These are phyloP conservation scores for Xerus inauris DNA, from an alignment of 2,113 vertebrate genomes.

Conservation along the genomic window DNA sequence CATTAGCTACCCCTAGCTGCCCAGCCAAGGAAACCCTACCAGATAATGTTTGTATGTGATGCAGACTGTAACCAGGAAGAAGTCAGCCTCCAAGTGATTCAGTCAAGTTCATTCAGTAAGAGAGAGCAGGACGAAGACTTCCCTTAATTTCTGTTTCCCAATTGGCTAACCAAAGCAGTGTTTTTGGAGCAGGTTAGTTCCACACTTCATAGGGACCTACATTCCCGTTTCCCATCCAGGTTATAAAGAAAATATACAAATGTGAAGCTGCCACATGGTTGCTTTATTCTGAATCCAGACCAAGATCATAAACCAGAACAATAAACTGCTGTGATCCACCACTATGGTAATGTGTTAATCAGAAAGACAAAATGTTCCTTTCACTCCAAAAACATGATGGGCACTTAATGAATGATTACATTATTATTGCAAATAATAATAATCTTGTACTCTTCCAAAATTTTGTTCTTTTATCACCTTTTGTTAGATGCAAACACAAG, in stretches of 20 bases:
- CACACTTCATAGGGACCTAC: neutral
- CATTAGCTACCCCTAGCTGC: constrained; percentile 54
- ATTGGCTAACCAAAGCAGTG: constrained; percentile 75
- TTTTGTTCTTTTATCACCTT: constrained; percentile 49
- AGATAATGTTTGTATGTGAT: constrained; percentile 47
- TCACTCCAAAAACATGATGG: neutral
- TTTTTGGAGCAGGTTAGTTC: constrained; percentile 50
- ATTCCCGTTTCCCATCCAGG: neutral
- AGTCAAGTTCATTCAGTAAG: constrained; percentile 64
- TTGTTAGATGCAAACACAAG: constrained; percentile 45
- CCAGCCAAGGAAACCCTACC: constrained; percentile 50
- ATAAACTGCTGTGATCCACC: constrained; percentile 67
- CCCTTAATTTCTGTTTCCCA: constrained; percentile 73
- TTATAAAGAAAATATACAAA: neutral
- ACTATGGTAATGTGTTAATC: constrained; percentile 9
- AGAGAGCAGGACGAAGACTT: neutral
- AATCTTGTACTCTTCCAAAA: neutral
- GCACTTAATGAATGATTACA: neutral
- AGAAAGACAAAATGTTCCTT: neutral
- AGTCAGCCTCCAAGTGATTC: constrained; percentile 1
- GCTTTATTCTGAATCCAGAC: constrained; percentile 9
- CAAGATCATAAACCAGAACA: constrained; percentile 78
- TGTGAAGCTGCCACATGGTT: neutral
- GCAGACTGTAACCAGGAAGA: constrained; percentile 51
- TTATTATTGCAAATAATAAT: neutral